phyloP scores from a whole-genome alignment of 2,797 vertebrate species.

The Triplophysa yarkandensis region DNA sequence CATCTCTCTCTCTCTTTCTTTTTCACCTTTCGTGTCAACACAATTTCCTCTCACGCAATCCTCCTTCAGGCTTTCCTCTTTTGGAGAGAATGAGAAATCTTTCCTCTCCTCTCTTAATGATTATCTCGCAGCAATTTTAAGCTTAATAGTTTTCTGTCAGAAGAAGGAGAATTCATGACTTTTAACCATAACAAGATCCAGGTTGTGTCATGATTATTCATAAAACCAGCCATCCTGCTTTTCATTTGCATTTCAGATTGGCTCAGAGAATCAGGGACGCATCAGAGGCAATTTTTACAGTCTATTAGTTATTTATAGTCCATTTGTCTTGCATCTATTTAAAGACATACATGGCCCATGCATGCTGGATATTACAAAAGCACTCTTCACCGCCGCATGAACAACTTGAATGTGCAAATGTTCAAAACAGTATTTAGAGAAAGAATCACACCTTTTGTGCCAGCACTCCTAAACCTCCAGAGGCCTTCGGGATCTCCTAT shows the following conservation, averaged over 20 bases:
- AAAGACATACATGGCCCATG: constrained; percentile 17
- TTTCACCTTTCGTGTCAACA: constrained; percentile 45
- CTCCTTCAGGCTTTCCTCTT: constrained; percentile 35
- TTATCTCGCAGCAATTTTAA: constrained; percentile 34
- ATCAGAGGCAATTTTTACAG: constrained; percentile 39
- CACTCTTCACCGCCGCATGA: neutral
- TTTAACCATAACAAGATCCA: constrained; percentile 45
- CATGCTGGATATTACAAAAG: constrained; percentile 10
- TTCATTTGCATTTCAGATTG: constrained; percentile 46
- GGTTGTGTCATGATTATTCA: constrained; percentile 30
- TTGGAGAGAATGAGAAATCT: constrained; percentile 33
- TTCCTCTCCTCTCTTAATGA: constrained; percentile 39
- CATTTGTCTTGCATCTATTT: constrained; percentile 34
- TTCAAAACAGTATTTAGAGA: neutral
- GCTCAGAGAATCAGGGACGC: constrained; percentile 31
- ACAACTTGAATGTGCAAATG: neutral
- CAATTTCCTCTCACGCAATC: constrained; percentile 40
- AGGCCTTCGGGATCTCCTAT: neutral
- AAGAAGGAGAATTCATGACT: constrained; percentile 44
- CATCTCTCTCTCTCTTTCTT: constrained; percentile 20
- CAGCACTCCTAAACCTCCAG: neutral
- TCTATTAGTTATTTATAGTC: constrained; percentile 38
- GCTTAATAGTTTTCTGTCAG: constrained; percentile 43
- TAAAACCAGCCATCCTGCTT: constrained; percentile 11
- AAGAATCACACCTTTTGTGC: neutral